These are phyloP conservation scores for Delphinapterus leucas DNA, from an alignment of 2,113 vertebrate genomes.

Conservation along the genomic window DNA sequence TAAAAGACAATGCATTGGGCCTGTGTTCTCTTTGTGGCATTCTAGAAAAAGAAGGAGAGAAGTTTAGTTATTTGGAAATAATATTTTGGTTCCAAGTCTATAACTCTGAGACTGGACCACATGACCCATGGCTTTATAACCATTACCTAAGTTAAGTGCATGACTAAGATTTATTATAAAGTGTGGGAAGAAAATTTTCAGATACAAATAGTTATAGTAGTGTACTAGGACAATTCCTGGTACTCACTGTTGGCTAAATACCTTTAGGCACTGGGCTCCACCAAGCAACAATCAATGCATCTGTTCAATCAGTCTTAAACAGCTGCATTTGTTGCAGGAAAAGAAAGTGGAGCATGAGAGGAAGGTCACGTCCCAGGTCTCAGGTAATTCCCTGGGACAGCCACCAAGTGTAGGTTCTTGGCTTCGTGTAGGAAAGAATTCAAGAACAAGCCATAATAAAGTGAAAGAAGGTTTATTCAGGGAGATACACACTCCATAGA, in stretches of 20 bases:
- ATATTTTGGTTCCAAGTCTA: background rate
- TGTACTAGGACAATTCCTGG: background rate
- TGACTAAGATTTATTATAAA: background rate
- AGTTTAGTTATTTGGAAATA: background rate
- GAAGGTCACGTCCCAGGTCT: too few relatives aligned
- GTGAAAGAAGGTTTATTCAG: too few relatives aligned
- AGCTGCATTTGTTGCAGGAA: background rate
- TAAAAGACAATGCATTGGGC: too few relatives aligned
- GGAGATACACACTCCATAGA: too few relatives aligned
- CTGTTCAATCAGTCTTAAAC: background rate
- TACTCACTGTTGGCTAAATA: background rate
- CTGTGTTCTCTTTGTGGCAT: background rate
- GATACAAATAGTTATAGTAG: background rate
- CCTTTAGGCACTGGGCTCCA: background rate
- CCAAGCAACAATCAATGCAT: background rate
- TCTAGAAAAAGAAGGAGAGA: background rate
- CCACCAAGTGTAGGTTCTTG: too few relatives aligned
- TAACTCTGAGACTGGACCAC: background rate
- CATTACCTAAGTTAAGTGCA: background rate
- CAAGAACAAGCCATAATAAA: too few relatives aligned
- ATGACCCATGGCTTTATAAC: background rate
- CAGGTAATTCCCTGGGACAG: too few relatives aligned
- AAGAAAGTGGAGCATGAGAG: too few relatives aligned
- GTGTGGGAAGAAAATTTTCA: background rate
- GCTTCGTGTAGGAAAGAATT: too few relatives aligned